Evolutionary conservation across 2,888 invertebrate species (phyloP).

Genomic region (Nebria salina): DNA sequence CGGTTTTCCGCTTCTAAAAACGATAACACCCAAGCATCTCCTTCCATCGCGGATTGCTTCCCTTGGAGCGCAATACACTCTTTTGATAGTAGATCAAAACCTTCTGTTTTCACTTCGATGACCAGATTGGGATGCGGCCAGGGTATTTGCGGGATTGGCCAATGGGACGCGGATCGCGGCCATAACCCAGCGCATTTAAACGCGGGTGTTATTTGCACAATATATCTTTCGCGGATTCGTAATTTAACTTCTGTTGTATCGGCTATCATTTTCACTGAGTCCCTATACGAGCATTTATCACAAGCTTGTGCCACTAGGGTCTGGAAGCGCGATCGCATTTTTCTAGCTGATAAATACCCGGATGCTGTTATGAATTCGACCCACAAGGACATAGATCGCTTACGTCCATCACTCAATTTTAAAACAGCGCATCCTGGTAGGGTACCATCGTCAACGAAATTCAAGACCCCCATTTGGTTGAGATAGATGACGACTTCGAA

Average conservation of each 20-base stretch:
- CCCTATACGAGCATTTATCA: constrained; percentile 92
- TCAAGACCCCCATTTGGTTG: constrained; percentile 97
- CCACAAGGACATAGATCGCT: constrained; percentile 97
- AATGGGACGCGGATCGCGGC: constrained; percentile 93
- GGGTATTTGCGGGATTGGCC: constrained; percentile 89
- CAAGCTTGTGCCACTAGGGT: constrained; percentile 89
- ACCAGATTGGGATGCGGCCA: constrained; percentile 94
- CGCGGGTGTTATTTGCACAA: constrained; percentile 94
- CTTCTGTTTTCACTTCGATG: constrained; percentile 92
- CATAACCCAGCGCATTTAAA: constrained; percentile 94
- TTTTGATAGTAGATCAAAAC: constrained; percentile 91
- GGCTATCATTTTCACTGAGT: constrained; percentile 92
- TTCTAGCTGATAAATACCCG: constrained; percentile 91
- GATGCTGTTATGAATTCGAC: constrained; percentile 98
- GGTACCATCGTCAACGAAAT: constrained; percentile 96
- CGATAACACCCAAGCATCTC: constrained; percentile 94
- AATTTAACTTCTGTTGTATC: constrained; percentile 94
- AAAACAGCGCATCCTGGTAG: constrained; percentile 93
- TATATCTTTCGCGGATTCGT: constrained; percentile 85
- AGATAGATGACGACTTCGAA: constrained; percentile 94
- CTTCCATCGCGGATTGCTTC: constrained; percentile 91
- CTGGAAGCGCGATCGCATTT: constrained; percentile 93
- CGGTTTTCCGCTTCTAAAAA: constrained; percentile 93
- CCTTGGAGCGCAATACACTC: constrained; percentile 83
- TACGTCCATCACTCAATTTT: constrained; percentile 93